phyloP scores from a whole-genome alignment of 2,888 invertebrate species.

The Tholera decimalis region DNA sequence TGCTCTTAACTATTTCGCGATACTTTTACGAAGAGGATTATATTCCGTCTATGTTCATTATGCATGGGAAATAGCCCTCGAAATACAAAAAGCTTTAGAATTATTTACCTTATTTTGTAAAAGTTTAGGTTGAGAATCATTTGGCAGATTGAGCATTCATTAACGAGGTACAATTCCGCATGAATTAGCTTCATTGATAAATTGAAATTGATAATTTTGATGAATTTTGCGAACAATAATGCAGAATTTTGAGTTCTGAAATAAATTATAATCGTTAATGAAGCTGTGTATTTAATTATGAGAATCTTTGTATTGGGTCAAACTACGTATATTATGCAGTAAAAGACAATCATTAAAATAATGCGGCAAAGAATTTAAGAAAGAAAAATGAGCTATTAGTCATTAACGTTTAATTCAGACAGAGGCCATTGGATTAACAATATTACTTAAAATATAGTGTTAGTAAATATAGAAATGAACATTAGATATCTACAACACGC shows the following conservation, averaged over 20 bases:
- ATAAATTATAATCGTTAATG: neutral
- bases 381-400: too few relatives aligned
- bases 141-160: neutral
- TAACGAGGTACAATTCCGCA: constrained; percentile 12
- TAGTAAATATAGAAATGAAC: too few relatives aligned
- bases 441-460: too few relatives aligned
- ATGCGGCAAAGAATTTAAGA: too few relatives aligned
- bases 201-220: constrained; percentile 28
- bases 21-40: constrained; percentile 30
- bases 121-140: constrained; percentile 20
- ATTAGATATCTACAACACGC: too few relatives aligned
- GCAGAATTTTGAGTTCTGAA: neutral
- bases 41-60: constrained; percentile 30
- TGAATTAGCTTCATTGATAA: constrained; percentile 30
- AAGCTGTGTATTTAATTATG: neutral
- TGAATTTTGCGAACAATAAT: constrained; percentile 6
- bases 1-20: constrained; percentile 7
- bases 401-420: too few relatives aligned
- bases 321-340: too few relatives aligned
- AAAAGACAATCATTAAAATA: too few relatives aligned
- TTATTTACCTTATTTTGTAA: constrained; percentile 16
- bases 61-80: constrained; percentile 34
- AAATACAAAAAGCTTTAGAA: constrained; percentile 19
- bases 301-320: too few relatives aligned
- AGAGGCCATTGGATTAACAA: too few relatives aligned